Conservation (phyloP, 1,140 invertebrate genomes). For the Drosophila mayri region DNA sequence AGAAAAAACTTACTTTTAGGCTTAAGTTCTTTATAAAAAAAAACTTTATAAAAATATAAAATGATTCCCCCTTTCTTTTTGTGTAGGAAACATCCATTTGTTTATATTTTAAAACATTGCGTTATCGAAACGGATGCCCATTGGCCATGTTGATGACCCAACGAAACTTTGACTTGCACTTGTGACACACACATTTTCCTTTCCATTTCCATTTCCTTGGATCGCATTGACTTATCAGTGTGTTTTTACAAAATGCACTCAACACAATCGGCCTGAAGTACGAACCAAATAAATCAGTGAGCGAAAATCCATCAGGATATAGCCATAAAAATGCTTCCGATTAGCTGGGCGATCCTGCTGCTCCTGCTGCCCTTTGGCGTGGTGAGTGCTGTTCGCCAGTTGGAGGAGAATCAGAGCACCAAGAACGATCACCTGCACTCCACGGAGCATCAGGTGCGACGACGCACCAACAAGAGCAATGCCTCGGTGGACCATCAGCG, state of each 20-base stretch:
- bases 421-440: conserved; percentile 35
- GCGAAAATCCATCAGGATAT: conserved; percentile 14
- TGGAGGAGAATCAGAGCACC: conserved; percentile 52
- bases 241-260: conserved; percentile 52
- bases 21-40: neutral
- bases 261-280: conserved; percentile 20
- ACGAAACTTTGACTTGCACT: conserved; percentile 33
- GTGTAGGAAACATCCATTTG: conserved; percentile 29
- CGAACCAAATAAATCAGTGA: conserved; percentile 32
- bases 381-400: conserved; percentile 37
- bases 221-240: conserved; percentile 32
- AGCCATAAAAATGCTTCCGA: conserved; percentile 51
- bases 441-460: conserved; percentile 32
- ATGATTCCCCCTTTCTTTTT: neutral
- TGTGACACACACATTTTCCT: conserved; percentile 38
- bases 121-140: conserved; percentile 36
- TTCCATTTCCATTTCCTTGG: conserved; percentile 21
- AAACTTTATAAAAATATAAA: neutral
- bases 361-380: conserved; percentile 34
- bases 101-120: conserved; percentile 14
- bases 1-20: neutral
- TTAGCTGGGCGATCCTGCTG: conserved; percentile 38
- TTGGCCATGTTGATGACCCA: conserved; percentile 41
- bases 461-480: conserved; percentile 45
- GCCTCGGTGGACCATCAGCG: conserved; percentile 39